Base-by-base conservation (phyloP, 1,140 invertebrate species). In the Platyscapa corneri region DNA sequence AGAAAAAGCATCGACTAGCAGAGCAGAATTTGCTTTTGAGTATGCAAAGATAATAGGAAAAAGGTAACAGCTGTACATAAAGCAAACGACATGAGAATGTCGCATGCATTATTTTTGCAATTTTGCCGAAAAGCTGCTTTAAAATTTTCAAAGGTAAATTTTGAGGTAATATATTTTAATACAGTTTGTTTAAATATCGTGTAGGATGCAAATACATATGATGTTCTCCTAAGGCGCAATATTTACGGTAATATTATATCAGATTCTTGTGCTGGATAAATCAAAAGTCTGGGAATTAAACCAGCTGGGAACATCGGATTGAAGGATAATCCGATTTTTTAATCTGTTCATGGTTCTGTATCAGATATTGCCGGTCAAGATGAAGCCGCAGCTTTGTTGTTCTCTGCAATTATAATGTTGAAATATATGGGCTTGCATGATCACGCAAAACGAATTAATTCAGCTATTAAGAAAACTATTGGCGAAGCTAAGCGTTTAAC, bases 1-100 rank as follows among this genome's bases (percentile, higher is more conserved):
- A 0, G 98, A 99, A 94, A 96, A 97, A 90, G 99, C 99, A 32
- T 99, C 98, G 12, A 96, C 95, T 89, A 94, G 99, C 89, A 98
- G 99, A 53, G 99, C 99, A 20, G 98, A 99, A 94, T 99, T 98
- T 94, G 99, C 99, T 53, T 99, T 99, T 93, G 95, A 99, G 92
- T 99, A 99, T 95, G 98, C 99, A 96, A 97, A 56, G 99, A 99
- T 93, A 97, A 97, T 87, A 96, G 99, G 86, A 96, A 96, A 91
- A 98, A 93, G 93, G 94, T 99, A 65, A 99, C 99, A 37, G 99
- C 99, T 86, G 99, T 99, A n/a, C 99, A 99, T 94, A 99, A 99
- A 95, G 99, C 99, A n/a, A 99, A 99, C 91, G 99, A 99, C 91
- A 99, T 99, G 98, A 96, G 99, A 91, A 99, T 99, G 98, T 99